Percentiles rank a stretch among this genome's conserved stretches.
phyloP scores from a whole-genome alignment of 1,140 invertebrate species.

The Drosophila kohkoa region DNA sequence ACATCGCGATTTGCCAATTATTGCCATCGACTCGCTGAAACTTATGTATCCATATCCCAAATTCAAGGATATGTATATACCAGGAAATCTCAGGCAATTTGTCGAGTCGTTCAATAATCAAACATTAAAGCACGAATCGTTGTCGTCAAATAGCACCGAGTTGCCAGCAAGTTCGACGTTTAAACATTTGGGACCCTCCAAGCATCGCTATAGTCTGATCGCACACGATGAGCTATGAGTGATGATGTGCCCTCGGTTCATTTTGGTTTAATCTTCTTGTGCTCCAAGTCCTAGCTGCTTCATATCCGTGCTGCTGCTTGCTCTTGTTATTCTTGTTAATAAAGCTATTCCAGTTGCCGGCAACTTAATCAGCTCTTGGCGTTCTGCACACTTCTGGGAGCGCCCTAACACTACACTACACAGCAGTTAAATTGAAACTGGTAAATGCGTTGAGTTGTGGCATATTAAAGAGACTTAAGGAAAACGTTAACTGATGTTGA shows the following conservation, averaged over 20 bases:
- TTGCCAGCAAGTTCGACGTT: constrained; percentile 48
- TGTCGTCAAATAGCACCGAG: background rate
- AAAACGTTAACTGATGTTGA: no score
- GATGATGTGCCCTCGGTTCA: constrained; percentile 2
- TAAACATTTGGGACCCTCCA: constrained; percentile 61
- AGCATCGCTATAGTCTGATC: constrained; percentile 62
- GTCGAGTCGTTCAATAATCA: constrained; percentile 31
- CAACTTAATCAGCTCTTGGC: constrained; percentile 58
- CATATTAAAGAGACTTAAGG: no score
- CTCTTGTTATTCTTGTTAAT: constrained; percentile 58
- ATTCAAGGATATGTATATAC: constrained; percentile 52
- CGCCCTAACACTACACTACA: constrained; percentile 38
- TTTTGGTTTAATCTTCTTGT: constrained; percentile 23
- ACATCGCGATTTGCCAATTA: constrained; percentile 42
- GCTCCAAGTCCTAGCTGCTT: background rate
- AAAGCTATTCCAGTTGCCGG: constrained; percentile 56
- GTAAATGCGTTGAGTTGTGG: background rate
- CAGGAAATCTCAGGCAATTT: constrained; percentile 44
- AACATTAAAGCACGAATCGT: background rate
- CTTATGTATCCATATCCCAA: constrained; percentile 43
- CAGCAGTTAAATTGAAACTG: constrained; percentile 8
- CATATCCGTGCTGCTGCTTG: constrained; percentile 16
- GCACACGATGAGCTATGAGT: constrained; percentile 69
- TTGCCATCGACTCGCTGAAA: constrained; percentile 65
- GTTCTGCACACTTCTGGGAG: constrained; percentile 24